Percentiles rank a stretch among this genome's conserved stretches.
Evolutionary conservation across 2,797 vertebrate genomes (phyloP).

Genomic region (Anomalospiza imberbis): DNA sequence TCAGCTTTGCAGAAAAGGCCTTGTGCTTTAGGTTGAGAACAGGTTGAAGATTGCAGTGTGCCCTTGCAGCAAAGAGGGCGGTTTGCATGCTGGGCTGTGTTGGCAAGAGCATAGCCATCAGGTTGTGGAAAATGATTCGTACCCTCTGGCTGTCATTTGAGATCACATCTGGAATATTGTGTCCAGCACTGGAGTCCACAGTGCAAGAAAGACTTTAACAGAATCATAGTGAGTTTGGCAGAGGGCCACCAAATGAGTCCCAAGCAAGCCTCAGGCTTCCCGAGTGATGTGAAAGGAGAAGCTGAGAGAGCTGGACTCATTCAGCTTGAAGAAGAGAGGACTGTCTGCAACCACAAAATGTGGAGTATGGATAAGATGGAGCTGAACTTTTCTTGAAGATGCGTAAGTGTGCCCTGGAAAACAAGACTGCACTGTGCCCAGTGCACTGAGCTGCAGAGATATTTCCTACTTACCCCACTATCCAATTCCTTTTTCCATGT

Average conservation of each 20-base stretch:
- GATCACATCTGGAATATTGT: background rate
- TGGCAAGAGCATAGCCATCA: background rate
- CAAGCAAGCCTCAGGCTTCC: background rate
- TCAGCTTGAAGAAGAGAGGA: background rate
- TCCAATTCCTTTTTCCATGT: background rate
- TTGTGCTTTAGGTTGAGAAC: background rate
- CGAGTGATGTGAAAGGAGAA: background rate
- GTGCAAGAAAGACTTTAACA: background rate
- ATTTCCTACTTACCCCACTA: background rate
- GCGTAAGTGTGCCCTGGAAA: background rate
- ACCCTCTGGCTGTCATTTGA: background rate
- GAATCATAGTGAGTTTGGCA: background rate
- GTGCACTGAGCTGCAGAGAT: background rate
- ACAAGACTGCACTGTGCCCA: background rate
- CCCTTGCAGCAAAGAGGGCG: background rate
- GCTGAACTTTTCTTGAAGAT: background rate
- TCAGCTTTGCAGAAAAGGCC: background rate
- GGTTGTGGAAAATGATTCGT: background rate
- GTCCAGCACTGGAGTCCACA: background rate
- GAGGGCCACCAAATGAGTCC: background rate
- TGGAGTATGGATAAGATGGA: background rate
- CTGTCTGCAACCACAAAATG: background rate
- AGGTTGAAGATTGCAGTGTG: background rate
- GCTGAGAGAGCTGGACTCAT: background rate
- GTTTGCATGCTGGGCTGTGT: background rate